These are phyloP conservation scores for Tachyglossus aculeatus DNA, from an alignment of 2,797 vertebrate genomes.

Conservation along the genomic window DNA sequence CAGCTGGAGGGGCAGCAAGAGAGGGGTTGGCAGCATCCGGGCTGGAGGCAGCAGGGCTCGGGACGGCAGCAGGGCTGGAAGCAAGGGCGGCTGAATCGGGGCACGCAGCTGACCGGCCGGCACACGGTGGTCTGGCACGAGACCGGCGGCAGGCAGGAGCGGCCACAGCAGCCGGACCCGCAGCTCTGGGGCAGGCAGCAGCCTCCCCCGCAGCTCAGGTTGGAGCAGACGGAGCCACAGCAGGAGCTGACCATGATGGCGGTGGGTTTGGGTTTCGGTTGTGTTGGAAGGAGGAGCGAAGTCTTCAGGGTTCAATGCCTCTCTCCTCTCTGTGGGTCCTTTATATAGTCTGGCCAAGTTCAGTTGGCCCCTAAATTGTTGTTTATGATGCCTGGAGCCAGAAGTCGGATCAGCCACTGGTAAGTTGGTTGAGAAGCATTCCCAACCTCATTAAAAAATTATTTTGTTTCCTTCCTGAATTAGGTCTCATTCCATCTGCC, in stretches of 20 bases:
- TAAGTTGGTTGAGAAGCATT: no score
- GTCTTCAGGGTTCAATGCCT: constrained; percentile 2
- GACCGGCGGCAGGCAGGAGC: not conserved
- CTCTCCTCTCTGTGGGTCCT: accelerated
- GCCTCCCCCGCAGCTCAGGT: no score
- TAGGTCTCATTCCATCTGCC: not conserved
- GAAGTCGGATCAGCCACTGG: no score
- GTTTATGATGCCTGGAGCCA: no score
- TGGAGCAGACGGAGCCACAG: constrained; percentile 17
- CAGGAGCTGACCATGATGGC: constrained; percentile 27
- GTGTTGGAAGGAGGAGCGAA: not conserved
- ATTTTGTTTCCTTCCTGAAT: not conserved
- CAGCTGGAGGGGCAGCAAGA: constrained; percentile 12
- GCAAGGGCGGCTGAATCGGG: constrained; percentile 45
- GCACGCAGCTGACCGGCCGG: constrained; percentile 24
- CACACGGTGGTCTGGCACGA: constrained; percentile 2
- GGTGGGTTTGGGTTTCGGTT: not conserved
- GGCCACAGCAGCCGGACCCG: not conserved
- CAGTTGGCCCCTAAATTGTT: not conserved
- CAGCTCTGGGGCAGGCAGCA: not conserved
- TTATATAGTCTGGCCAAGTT: constrained; percentile 28
- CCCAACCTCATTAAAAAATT: not conserved
- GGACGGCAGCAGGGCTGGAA: constrained; percentile 33
- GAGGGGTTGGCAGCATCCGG: constrained; percentile 18
- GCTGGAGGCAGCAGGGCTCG: constrained; percentile 42